A percentile compares a stretch with the other conserved stretches of the same genome.
phyloP scores from a whole-genome alignment of 2,888 invertebrate species.

The Chalcosyrphus nemorum region DNA sequence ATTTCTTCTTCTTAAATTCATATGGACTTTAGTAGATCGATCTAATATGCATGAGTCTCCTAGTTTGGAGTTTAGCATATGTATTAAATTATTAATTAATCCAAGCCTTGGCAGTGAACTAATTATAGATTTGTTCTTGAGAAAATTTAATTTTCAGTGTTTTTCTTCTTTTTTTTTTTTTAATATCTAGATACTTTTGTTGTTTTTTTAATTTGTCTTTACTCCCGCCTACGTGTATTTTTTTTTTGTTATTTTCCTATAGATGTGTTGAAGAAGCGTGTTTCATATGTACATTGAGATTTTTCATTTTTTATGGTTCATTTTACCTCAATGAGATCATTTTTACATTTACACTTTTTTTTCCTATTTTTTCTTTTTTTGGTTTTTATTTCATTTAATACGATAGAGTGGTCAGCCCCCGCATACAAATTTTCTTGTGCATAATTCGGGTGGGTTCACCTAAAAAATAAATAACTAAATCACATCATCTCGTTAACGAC shows the following conservation, averaged over 20 bases:
- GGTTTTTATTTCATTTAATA: constrained; percentile 39
- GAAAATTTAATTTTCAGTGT: constrained; percentile 35
- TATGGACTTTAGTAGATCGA: background rate
- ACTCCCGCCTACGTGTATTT: constrained; percentile 47
- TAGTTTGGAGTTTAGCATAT: background rate
- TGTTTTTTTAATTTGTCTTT: too few relatives aligned
- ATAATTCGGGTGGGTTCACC: constrained; percentile 58
- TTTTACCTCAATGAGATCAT: constrained; percentile 69
- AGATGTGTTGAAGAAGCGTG: constrained; percentile 48
- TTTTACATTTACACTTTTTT: constrained; percentile 68
- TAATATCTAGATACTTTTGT: constrained; percentile 33
- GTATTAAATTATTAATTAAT: constrained; percentile 14
- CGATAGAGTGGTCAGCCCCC: constrained; percentile 49
- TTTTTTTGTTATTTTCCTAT: too few relatives aligned
- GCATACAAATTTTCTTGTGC: constrained; percentile 47
- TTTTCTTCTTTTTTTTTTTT: too few relatives aligned
- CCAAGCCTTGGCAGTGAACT: constrained; percentile 80
- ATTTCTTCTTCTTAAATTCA: background rate
- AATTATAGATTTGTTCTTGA: constrained; percentile 79
- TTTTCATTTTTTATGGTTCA: constrained; percentile 47
- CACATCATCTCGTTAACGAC: constrained; percentile 51
- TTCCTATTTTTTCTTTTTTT: constrained; percentile 55
- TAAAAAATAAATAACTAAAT: constrained; percentile 33
- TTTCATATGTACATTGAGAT: constrained; percentile 40
- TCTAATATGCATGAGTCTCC: background rate